Evolutionary conservation across 30 jellyfish, hydroid and myxozoan genomes (phyloP), one percentile per base, ranked within the genome.

Genomic region (Cassiopea xamachana): DNA sequence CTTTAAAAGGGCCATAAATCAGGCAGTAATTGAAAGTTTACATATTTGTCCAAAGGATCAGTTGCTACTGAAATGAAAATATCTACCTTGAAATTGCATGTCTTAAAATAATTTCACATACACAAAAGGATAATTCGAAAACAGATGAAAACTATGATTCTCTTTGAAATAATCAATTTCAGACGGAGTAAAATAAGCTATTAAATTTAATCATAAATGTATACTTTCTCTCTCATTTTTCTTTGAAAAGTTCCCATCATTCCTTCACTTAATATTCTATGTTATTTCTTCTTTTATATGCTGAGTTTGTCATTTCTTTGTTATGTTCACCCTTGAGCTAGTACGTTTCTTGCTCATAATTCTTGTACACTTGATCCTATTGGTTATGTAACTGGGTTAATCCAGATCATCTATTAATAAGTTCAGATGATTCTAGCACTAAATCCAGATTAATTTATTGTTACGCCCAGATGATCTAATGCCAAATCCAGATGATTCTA

Each of bases 1-100:
- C 81, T 62, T 69, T 70, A 70, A 82, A 82, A 70, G 46, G 80
- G 83, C 90, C 82, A 82, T 70, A 47, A 82, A 82, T 82, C 81
- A 82, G 67, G 48, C 74, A 82, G 90, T 82, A 82, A 82, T 73
- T 82, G 74, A 64, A 60, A 60, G 90, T 64, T 62, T 59, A 82
- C 90, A 62, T 70, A 82, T 62, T 69, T 70, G 67, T 18, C 67
- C 69, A 82, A 10, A 10, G 90, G 90, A 82, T 82, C 90, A 82
- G 55, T 67, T 82, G 68, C 90, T 44, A 62, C 67, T 55, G 90
- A 82, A 82, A 82, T 82, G 80, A 82, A 68, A 82, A 82, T 73
- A 62, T 70, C 59, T 43, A 55, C 68, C 69, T 3, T 67, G 45
- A 46, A 69, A 48, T 67, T 49, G 82, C 67, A 82, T 51, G 90